These are phyloP conservation scores for Melanerpes aurifrons DNA, from an alignment of 2,113 vertebrate species.

Conservation along the genomic window DNA sequence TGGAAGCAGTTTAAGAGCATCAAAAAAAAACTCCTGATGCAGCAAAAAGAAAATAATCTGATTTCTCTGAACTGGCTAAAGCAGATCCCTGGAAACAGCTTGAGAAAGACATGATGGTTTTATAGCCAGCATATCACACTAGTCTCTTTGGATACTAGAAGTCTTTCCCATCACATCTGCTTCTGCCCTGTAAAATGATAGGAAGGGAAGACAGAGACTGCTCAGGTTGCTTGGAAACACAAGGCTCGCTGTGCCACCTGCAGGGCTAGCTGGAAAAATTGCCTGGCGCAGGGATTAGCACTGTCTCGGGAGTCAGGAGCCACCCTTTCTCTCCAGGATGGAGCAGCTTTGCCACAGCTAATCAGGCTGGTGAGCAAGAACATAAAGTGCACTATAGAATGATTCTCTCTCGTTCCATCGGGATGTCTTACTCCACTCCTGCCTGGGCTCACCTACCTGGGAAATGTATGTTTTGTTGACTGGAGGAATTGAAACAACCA, in stretches of 20 bases:
- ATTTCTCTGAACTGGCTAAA: neutral
- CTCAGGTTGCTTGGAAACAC: neutral
- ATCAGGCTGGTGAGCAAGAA: neutral
- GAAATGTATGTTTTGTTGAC: neutral
- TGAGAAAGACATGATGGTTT: neutral
- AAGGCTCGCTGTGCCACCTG: constrained; percentile 74
- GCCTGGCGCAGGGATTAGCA: neutral
- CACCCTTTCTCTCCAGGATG: neutral
- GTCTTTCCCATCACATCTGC: neutral
- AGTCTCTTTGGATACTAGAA: neutral
- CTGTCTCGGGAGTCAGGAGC: neutral
- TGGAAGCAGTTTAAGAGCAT: neutral
- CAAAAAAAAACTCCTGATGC: neutral
- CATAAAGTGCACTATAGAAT: neutral
- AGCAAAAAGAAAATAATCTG: neutral
- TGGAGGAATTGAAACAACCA: neutral
- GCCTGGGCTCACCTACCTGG: neutral
- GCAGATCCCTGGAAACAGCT: neutral
- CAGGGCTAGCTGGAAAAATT: constrained; percentile 62
- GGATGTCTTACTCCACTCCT: neutral
- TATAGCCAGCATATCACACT: neutral
- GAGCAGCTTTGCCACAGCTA: neutral
- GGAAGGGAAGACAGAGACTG: neutral
- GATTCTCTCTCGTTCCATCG: neutral
- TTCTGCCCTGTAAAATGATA: neutral